Evolutionary conservation across 2,113 vertebrate species (phyloP), one percentile per base, ranked within the genome.

Genomic region (Gavia stellata): DNA sequence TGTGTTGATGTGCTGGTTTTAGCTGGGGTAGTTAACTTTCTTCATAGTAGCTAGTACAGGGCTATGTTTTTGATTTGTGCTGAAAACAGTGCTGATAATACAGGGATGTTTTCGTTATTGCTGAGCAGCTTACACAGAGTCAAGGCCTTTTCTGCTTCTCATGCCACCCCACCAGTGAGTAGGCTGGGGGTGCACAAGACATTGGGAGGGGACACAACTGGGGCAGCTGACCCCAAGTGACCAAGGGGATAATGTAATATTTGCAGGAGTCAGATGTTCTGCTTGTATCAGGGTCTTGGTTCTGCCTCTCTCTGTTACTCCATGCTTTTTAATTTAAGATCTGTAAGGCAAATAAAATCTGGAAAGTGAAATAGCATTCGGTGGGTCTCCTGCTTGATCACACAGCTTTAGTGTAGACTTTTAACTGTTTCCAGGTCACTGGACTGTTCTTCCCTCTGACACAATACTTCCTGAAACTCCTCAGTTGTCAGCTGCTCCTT

Each of bases 151-250:
- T 70, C 49, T 47, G 38, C 24, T 44, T 21, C 58, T 34, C 24
- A 59, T 2, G 1, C 34, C 24, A 10, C 5, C 4, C 40, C 28
- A 23, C 2, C 40, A 59, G 33, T 3, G 6, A 59, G 58, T 1
- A 15, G 58, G 34, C 58, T n/a, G 34, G 9, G 56, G 14, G 58
- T 59, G 21, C 31, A 40, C 58, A 73, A 31, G 18, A 45, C 68
- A 13, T 0, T 49, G 14, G 29, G 29, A 89, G 19, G 9, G 34
- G 13, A 45, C 33, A 53, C 17, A 33, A 42, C 17, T 1, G 5
- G 38, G 44, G 55, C 18, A 73, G 59, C 28, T 59, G 38, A 58
- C 38, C 17, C 29, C 29, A 58, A 8, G 6, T 34, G n/a, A 91
- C 49, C 33, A 53, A 23, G 72, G 34, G 7, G 31, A n/a, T 84